phyloP scores from a whole-genome alignment of 2,797 vertebrate species.

The Myotis planiceps region DNA sequence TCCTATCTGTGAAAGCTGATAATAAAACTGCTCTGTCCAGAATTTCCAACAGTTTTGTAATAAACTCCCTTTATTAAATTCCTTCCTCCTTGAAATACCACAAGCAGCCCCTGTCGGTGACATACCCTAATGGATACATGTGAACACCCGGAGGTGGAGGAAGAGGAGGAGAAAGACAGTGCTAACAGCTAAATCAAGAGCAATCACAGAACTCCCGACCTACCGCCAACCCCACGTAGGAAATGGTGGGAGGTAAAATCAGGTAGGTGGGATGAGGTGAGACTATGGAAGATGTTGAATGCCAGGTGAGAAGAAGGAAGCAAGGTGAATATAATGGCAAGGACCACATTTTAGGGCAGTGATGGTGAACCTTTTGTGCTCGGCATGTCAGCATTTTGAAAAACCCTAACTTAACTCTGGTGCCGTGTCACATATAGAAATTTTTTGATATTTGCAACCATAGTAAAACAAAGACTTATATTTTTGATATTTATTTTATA shows the following conservation, averaged over 20 bases:
- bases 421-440: too few relatives aligned
- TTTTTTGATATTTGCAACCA: too few relatives aligned
- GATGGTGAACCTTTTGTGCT: too few relatives aligned
- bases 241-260: not conserved
- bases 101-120: not conserved
- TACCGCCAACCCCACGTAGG: not conserved
- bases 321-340: not conserved
- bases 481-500: too few relatives aligned
- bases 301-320: not conserved
- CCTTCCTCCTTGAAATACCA: constrained; percentile 20
- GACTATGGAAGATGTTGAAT: not conserved
- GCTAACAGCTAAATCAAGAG: not conserved
- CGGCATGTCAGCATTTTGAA: too few relatives aligned
- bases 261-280: not conserved
- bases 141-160: not conserved
- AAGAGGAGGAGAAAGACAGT: not conserved
- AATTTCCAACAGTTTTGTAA: constrained; percentile 4
- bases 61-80: not conserved
- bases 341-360: not conserved
- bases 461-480: too few relatives aligned
- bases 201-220: not conserved
- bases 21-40: not conserved
- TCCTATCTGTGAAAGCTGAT: not conserved
- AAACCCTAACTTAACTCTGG: too few relatives aligned
- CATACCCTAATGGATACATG: not conserved